Base-by-base conservation (phyloP, 2,888 invertebrate genomes). In the Melanostoma mellinum region DNA sequence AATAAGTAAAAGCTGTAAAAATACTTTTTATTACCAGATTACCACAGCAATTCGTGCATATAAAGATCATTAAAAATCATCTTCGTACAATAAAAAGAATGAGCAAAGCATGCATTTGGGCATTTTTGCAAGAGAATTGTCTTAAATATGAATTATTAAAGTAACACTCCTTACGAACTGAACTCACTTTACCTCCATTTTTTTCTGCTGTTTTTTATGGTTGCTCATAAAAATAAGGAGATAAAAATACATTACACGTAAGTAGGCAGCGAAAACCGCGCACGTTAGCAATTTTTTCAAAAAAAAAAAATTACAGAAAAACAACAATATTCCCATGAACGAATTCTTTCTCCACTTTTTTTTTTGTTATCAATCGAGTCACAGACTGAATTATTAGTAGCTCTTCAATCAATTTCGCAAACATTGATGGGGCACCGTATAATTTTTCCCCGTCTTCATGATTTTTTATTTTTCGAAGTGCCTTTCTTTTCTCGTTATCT, bases 351-450 rank as follows among this genome's bases (percentile, higher is more conserved):
- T 20, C 48, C 36, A 0, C 6, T 10, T 10, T 3, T 46, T 10
- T 46, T 10, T 10, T 68, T 35, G 58, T 72, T 72, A 67, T 60
- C 65, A 71, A 60, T 67, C 58, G 44, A 65, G 44, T 35, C 53
- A 55, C 63, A 58, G 50, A 52, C 35, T 38, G 46, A 58, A 67
- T 72, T 78, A 68, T 73, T 61, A 68, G 38, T 50, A 63, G 63
- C 46, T 55, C 61, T 67, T 42, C 73, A 73, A 78, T 78, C 78
- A 73, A 72, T 67, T 73, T 73, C 44, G 65, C 78, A 72, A 67
- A 67, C 56, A 71, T 65, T 50, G 44, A 44, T 55, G 71, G 38
- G 38, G 36, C 6, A n/a, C 4, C 44, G 44, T 46, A 10, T 10
- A 46, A 4, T 20, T 46, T 50, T 50, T 30, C 0, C 8, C 9